Conservation (phyloP, 23 tunicate genomes). For the Halocynthia aurantium region DNA sequence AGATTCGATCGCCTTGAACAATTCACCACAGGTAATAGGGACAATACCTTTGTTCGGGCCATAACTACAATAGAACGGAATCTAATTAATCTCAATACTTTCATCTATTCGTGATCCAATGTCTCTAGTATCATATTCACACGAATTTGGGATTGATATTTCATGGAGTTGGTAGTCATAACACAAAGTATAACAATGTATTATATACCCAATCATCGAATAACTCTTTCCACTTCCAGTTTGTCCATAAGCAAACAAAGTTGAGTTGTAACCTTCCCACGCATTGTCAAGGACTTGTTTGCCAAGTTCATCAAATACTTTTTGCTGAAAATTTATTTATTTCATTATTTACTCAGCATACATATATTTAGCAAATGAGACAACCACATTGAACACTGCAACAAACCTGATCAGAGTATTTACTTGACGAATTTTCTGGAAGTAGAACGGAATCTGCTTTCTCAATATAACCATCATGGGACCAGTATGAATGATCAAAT, state of each 20-base stretch:
- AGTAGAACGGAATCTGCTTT: constrained; percentile 30
- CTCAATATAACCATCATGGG: constrained; percentile 66
- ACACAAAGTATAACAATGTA: not conserved
- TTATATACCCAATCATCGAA: constrained; percentile 56
- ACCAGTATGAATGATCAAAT: constrained; percentile 81
- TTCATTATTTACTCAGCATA: not conserved
- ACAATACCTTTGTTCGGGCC: constrained; percentile 60
- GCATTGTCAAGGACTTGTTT: constrained; percentile 66
- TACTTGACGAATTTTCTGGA: constrained; percentile 11
- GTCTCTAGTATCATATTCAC: not conserved
- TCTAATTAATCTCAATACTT: not conserved
- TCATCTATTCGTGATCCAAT: not conserved
- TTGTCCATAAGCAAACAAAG: constrained; percentile 79
- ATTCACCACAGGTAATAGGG: constrained; percentile 61
- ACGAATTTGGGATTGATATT: not conserved
- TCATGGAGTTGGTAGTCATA: not conserved
- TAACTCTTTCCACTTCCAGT: constrained; percentile 89
- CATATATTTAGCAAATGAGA: not conserved
- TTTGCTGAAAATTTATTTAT: constrained; percentile 22
- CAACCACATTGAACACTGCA: not conserved
- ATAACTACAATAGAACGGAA: constrained; percentile 6
- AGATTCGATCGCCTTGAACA: constrained; percentile 49
- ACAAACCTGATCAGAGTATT: constrained; percentile 58
- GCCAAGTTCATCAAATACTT: constrained; percentile 66
- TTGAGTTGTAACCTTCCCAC: constrained; percentile 79